These are phyloP conservation scores for Condylura cristata DNA, from an alignment of 2,113 vertebrate species.

Conservation along the genomic window DNA sequence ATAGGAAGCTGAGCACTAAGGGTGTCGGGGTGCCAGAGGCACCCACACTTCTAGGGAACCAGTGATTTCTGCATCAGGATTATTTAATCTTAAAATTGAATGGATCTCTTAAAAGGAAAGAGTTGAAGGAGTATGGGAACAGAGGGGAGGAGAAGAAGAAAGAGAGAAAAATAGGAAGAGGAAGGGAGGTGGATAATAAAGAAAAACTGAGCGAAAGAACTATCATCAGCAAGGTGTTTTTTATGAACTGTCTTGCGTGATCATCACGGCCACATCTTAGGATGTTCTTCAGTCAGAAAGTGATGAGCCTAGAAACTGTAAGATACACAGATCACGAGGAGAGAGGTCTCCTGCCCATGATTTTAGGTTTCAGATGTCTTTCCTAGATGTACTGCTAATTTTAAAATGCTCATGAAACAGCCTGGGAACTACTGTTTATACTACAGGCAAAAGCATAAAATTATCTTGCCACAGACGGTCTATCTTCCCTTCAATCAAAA, in stretches of 20 bases:
- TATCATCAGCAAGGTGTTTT: neutral
- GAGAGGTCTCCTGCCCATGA: neutral
- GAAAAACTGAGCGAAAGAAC: neutral
- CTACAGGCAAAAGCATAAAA: neutral
- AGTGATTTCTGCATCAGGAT: neutral
- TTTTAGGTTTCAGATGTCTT: neutral
- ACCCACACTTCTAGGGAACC: neutral
- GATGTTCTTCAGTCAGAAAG: neutral
- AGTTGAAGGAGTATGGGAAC: neutral
- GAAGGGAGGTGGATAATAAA: neutral
- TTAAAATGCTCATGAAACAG: neutral
- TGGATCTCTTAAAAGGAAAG: neutral
- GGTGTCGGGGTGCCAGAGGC: neutral
- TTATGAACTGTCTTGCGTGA: neutral
- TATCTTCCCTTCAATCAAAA: slow-evolving; percentile 8
- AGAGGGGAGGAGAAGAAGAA: no score
- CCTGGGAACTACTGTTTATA: neutral
- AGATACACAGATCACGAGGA: neutral
- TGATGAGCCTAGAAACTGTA: neutral
- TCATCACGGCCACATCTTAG: rapidly evolving
- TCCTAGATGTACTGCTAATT: neutral
- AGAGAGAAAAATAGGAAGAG: no score
- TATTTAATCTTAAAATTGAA: neutral
- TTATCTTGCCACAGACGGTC: neutral
- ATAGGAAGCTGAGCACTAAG: neutral